Evolutionary conservation across 2,888 invertebrate genomes (phyloP).

Genomic region (Incurvaria masculella): DNA sequence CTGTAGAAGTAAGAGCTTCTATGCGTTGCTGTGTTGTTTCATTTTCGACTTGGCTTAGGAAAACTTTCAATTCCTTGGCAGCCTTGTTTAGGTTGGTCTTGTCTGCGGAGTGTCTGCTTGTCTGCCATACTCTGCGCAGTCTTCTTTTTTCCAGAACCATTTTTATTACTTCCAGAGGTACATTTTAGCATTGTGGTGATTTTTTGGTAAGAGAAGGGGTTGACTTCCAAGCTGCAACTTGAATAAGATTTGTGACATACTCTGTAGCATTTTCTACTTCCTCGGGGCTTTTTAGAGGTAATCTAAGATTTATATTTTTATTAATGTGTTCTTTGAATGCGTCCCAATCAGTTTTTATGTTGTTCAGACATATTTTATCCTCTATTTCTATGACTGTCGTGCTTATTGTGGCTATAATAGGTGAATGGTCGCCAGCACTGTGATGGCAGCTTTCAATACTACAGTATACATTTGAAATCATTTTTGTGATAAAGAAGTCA

Average conservation of each 20-base stretch:
- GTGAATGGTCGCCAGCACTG: slow-evolving; percentile 8
- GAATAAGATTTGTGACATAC: slow-evolving; percentile 5
- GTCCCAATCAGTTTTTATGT: slow-evolving; percentile 3
- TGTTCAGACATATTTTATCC: neutral
- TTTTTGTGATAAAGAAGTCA: slow-evolving; percentile 15
- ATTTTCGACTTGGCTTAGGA: neutral
- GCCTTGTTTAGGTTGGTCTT: slow-evolving; percentile 5
- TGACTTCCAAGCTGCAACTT: slow-evolving; percentile 8
- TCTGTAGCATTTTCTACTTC: neutral
- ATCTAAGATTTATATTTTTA: neutral
- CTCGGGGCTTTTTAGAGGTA: neutral
- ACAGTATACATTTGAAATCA: slow-evolving; percentile 1
- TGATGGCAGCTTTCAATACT: slow-evolving; percentile 2
- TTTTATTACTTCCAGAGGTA: neutral
- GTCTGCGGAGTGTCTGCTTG: slow-evolving; percentile 5
- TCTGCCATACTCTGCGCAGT: slow-evolving; percentile 7
- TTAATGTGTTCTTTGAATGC: slow-evolving; percentile 1
- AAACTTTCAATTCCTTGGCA: neutral
- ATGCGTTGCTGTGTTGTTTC: neutral
- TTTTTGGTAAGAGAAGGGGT: neutral
- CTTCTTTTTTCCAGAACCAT: slow-evolving; percentile 6
- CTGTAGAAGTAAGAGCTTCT: slow-evolving; percentile 1
- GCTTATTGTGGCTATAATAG: slow-evolving; percentile 9
- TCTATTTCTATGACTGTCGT: neutral
- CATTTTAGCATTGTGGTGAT: neutral